Evolutionary conservation across 2,888 invertebrate genomes (phyloP), one percentile per base, ranked within the genome.

Genomic region (Lochmaea crataegi): DNA sequence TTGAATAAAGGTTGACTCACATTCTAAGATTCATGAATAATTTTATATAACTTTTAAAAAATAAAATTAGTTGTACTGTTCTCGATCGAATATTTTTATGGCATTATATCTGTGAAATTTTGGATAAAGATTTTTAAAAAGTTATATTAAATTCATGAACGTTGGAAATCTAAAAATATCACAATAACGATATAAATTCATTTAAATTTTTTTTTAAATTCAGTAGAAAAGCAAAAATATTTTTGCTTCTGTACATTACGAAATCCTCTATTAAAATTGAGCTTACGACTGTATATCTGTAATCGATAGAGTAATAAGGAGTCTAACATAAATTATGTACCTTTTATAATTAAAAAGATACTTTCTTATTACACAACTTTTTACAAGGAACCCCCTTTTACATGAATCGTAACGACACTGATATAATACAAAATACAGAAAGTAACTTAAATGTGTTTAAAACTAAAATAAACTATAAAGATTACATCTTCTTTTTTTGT

Each of bases 141-240:
- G 7, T 32, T 32, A 32, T 32, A 32, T 32, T 7, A 63, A n/a
- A 14, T 16, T 63, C 12, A 57, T 58, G 68, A 14, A 58, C 48
- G 57, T 58, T 42, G 64, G 51, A 68, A 74, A 60, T 64, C 42
- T 68, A 65, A 77, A 75, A 71, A 76, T 77, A 75, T 76, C 75
- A 77, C 74, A 77, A 75, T 75, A 73, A 77, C 74, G 65, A 76
- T 75, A 65, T 76, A 65, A n/a, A n/a, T 57, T 7, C 10, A 53
- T 53, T 48, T 68, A 14, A 72, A 69, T 48, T 67, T 32, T 57
- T 72, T 74, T 71, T 73, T 68, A 69, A 69, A 64, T 53, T 18
- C 60, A 41, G 32, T 18, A 7, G 7, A 71, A 68, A 65, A 71
- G 65, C 65, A 74, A 76, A 72, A 76, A 64, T 63, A 26, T 68